Conservation (phyloP, 2,113 vertebrate genomes). For the Phalacrocorax carbo region DNA sequence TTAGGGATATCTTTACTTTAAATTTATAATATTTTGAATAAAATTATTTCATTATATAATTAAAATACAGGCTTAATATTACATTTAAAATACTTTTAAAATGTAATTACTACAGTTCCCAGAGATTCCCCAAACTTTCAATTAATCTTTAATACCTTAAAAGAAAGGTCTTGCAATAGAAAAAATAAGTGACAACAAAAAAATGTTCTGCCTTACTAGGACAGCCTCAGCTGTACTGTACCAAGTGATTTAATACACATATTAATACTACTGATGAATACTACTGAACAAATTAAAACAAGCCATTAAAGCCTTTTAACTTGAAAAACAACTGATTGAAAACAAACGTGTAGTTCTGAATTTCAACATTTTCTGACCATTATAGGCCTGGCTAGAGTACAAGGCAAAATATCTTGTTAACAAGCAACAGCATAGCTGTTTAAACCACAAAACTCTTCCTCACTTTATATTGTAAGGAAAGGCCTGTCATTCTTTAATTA, state of each 20-base stretch:
- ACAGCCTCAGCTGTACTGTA: background rate
- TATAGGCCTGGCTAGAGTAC: slow-evolving; percentile 31
- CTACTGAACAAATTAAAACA: slow-evolving; percentile 21
- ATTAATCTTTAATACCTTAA: background rate
- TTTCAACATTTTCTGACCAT: slow-evolving; percentile 38
- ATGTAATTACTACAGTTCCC: background rate
- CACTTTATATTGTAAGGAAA: slow-evolving; percentile 29
- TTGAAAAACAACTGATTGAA: slow-evolving; percentile 31
- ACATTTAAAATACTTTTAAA: background rate
- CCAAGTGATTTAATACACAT: background rate
- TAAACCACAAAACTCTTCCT: slow-evolving; percentile 53
- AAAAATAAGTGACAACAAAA: background rate
- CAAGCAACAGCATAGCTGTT: slow-evolving; percentile 39
- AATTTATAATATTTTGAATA: background rate
- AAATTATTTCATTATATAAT: background rate
- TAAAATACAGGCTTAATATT: background rate
- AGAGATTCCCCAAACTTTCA: background rate
- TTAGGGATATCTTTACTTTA: background rate
- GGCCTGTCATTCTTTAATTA: slow-evolving; percentile 49
- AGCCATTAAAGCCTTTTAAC: slow-evolving; percentile 15
- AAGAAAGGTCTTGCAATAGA: background rate
- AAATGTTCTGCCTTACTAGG: background rate
- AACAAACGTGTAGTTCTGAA: background rate
- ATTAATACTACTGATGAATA: background rate
- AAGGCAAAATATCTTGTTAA: slow-evolving; percentile 50